These are phyloP conservation scores for Engraulis encrasicolus DNA, from an alignment of 2,113 vertebrate species.

Conservation along the genomic window DNA sequence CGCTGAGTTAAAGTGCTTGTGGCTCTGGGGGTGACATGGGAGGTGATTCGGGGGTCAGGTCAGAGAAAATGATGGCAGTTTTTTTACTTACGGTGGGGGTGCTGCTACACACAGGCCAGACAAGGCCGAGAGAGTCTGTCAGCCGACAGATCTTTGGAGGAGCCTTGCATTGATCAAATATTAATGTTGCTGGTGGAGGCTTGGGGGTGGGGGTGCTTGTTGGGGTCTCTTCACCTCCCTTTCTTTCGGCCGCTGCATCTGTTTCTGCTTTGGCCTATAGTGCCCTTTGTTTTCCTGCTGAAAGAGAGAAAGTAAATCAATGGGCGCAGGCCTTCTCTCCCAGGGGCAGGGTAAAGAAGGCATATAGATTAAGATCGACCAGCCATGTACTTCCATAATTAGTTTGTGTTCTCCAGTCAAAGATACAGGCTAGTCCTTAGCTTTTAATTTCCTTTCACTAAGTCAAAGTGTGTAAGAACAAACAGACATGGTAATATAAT, in stretches of 20 bases:
- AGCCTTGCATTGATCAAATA: conserved; percentile 30
- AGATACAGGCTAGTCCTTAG: background rate
- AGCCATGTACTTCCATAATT: background rate
- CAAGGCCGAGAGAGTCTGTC: too few species aligned
- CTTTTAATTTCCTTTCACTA: conserved; percentile 9
- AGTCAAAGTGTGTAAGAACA: background rate
- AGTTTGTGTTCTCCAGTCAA: background rate
- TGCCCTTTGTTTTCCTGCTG: conserved; percentile 42
- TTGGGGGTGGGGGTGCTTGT: too few species aligned
- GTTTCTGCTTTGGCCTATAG: conserved; percentile 51
- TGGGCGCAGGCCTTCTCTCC: conserved; percentile 15
- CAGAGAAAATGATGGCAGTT: background rate
- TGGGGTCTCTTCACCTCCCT: background rate
- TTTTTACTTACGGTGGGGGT: conserved; percentile 13
- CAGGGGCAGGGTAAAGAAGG: conserved; percentile 32
- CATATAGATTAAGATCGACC: conserved; percentile 36
- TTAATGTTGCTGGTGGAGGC: conserved; percentile 11
- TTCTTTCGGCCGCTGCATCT: conserved; percentile 44
- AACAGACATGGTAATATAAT: background rate
- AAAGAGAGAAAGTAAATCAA: conserved; percentile 29
- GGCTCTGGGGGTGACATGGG: background rate
- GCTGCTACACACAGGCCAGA: background rate
- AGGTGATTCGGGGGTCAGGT: background rate
- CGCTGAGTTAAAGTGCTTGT: background rate
- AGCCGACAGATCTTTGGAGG: conserved; percentile 20